These are phyloP conservation scores for Solenodon paradoxus DNA, from an alignment of 2,113 vertebrate genomes.

Conservation along the genomic window DNA sequence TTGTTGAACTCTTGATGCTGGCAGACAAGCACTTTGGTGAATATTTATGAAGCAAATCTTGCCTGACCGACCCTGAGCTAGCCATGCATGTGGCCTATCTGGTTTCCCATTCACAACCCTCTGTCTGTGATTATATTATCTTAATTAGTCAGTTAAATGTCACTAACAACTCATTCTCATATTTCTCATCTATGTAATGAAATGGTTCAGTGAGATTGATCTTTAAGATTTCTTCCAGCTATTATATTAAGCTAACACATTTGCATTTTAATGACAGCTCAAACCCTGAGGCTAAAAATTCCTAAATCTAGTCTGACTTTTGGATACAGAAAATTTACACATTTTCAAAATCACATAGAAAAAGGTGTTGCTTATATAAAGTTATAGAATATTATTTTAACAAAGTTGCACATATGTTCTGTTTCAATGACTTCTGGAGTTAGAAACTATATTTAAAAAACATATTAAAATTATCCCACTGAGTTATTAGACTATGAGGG, in stretches of 20 bases:
- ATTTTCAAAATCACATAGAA: not conserved
- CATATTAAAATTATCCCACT: not conserved
- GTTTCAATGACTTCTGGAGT: not conserved
- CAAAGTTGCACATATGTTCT: not conserved
- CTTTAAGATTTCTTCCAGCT: not conserved
- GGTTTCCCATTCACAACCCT: not conserved
- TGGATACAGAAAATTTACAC: not conserved
- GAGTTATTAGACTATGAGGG: not conserved
- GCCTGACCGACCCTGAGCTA: rapidly evolving
- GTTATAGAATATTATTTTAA: not conserved
- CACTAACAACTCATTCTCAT: not conserved
- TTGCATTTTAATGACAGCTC: constrained; percentile 29
- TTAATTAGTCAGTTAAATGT: not conserved
- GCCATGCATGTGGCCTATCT: not conserved
- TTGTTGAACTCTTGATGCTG: too few species aligned
- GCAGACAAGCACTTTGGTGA: too few species aligned
- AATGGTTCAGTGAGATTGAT: not conserved
- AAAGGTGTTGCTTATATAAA: not conserved
- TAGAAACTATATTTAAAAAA: not conserved
- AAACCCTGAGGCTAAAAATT: not conserved
- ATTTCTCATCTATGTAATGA: not conserved
- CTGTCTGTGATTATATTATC: too few species aligned
- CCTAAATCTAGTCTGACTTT: not conserved
- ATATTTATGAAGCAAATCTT: not conserved
- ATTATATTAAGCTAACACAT: not conserved